These are phyloP conservation scores for Coremacera marginata DNA, from an alignment of 2,888 invertebrate genomes.

Conservation along the genomic window DNA sequence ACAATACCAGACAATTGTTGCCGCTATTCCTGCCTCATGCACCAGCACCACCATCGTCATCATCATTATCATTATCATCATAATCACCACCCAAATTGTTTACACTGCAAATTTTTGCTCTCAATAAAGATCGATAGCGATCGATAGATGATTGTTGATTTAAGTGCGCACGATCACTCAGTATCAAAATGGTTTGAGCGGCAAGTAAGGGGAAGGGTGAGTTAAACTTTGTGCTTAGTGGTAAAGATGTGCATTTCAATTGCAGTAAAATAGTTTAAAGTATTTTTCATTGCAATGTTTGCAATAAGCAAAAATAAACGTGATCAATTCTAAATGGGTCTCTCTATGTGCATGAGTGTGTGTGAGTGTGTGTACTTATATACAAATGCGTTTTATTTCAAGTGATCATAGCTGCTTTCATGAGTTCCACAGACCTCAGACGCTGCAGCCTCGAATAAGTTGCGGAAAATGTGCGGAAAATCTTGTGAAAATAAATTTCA, in stretches of 20 bases:
- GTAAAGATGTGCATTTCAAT: conserved; percentile 1
- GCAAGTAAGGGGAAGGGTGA: background rate
- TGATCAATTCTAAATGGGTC: conserved; percentile 11
- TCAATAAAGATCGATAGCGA: conserved; percentile 32
- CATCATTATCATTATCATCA: too few species aligned
- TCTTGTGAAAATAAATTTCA: conserved; percentile 62
- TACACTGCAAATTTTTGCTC: conserved; percentile 27
- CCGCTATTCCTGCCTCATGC: background rate
- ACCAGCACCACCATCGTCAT: background rate
- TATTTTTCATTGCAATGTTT: conserved; percentile 30
- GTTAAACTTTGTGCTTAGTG: too few species aligned
- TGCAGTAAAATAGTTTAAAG: conserved; percentile 13
- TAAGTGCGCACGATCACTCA: background rate
- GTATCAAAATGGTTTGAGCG: background rate
- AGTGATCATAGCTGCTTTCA: background rate
- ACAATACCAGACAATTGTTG: background rate
- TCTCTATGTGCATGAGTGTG: conserved; percentile 8
- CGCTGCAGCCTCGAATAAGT: background rate
- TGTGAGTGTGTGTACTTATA: background rate
- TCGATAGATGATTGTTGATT: conserved; percentile 16
- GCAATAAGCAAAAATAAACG: conserved; percentile 30
- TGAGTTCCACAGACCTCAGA: too few species aligned
- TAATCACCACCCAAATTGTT: conserved; percentile 24
- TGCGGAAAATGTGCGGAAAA: conserved; percentile 30
- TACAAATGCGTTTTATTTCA: conserved; percentile 12